Percentiles rank a stretch among this genome's conserved stretches.
Evolutionary conservation across 2,113 vertebrate species (phyloP).

Genomic region (Scortum barcoo): DNA sequence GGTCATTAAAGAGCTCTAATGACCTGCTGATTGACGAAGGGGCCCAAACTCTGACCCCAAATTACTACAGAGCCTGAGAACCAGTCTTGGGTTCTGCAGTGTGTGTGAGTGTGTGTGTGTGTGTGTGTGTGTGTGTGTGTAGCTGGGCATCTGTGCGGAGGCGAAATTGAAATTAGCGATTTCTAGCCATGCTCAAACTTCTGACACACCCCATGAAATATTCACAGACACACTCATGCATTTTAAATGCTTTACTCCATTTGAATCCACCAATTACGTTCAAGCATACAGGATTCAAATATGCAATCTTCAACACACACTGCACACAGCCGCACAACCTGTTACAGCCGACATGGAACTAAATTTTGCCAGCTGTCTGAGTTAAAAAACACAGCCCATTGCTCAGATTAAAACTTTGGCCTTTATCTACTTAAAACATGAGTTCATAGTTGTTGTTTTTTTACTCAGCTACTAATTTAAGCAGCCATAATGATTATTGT

Average conservation of each 20-base stretch:
- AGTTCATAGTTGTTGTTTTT: no score
- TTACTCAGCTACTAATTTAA: background rate
- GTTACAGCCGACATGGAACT: background rate
- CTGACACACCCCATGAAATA: slow-evolving; percentile 11
- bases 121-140: slow-evolving; percentile 60
- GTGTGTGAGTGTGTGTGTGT: slow-evolving; percentile 36
- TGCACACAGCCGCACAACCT: background rate
- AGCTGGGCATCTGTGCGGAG: slow-evolving; percentile 38
- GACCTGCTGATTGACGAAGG: slow-evolving; percentile 83
- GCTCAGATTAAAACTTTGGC: background rate
- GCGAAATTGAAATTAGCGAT: slow-evolving; percentile 32
- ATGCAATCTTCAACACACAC: background rate
- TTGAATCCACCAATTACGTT: background rate
- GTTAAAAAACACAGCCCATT: background rate
- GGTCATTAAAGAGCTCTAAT: slow-evolving; percentile 84
- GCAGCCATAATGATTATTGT: background rate
- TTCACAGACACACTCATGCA: slow-evolving; percentile 3
- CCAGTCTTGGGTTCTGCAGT: slow-evolving; percentile 50
- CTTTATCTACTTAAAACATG: no score
- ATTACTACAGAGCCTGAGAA: slow-evolving; percentile 84
- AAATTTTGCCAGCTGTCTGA: slow-evolving; percentile 18
- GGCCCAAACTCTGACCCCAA: slow-evolving; percentile 81
- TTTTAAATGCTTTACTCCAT: background rate
- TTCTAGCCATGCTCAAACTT: background rate
- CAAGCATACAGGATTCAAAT: background rate